Evolutionary conservation across 2,113 vertebrate genomes (phyloP).

Genomic region (Pelobates fuscus): DNA sequence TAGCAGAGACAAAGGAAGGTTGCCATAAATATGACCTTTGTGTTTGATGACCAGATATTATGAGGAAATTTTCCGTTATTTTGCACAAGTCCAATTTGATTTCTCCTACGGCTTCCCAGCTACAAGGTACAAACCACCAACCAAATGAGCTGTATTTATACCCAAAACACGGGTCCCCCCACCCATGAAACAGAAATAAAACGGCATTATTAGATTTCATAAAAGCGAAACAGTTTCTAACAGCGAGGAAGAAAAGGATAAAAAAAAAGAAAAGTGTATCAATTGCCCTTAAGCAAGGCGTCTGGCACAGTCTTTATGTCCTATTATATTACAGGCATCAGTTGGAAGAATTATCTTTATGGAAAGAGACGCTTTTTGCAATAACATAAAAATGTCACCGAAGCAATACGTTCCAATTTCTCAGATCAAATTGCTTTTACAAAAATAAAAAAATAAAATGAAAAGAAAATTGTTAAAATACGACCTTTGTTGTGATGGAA

Average conservation of each 20-base stretch:
- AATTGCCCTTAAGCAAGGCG: slow-evolving; percentile 24
- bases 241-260: neutral
- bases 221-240: slow-evolving; percentile 23
- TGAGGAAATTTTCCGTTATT: too few relatives aligned
- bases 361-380: slow-evolving; percentile 35
- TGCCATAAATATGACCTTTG: too few relatives aligned
- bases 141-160: slow-evolving; percentile 12
- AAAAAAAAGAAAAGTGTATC: neutral
- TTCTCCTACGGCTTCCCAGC: neutral
- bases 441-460: neutral
- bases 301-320: slow-evolving; percentile 8
- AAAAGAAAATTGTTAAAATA: neutral
- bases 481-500: slow-evolving; percentile 2
- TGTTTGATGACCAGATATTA: too few relatives aligned
- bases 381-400: slow-evolving; percentile 40
- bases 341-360: slow-evolving; percentile 40
- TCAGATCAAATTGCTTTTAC: slow-evolving; percentile 20
- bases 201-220: slow-evolving; percentile 32
- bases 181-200: slow-evolving; percentile 15
- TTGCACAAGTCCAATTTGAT: too few relatives aligned
- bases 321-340: slow-evolving; percentile 29
- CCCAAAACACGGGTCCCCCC: slow-evolving; percentile 24
- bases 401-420: slow-evolving; percentile 1
- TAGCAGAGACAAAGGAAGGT: too few relatives aligned
- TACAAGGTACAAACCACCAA: neutral